phyloP scores from a whole-genome alignment of 2,888 invertebrate genomes.

The Norana najaformis region DNA sequence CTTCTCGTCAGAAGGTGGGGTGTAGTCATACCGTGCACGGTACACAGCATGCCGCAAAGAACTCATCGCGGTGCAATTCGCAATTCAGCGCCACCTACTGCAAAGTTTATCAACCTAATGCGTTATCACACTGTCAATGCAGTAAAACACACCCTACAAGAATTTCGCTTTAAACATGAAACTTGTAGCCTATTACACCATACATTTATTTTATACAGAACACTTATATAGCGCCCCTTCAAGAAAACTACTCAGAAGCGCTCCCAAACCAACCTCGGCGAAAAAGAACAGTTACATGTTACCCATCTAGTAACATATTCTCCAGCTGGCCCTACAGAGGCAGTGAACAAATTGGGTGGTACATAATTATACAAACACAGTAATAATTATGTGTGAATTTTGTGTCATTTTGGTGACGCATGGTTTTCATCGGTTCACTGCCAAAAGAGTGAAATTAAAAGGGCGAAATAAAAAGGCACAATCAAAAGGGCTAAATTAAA shows the following conservation, averaged over 20 bases:
- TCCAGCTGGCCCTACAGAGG: background rate
- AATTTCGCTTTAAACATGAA: background rate
- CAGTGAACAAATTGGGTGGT: background rate
- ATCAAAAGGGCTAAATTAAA: too few species aligned
- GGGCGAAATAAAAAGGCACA: too few species aligned
- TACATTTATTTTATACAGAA: too few species aligned
- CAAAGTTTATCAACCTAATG: background rate
- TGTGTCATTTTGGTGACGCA: too few species aligned
- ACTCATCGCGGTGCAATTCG: slow-evolving; percentile 13
- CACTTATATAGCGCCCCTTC: too few species aligned
- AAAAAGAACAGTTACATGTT: too few species aligned
- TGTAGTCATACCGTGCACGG: slow-evolving; percentile 22
- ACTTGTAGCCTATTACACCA: background rate
- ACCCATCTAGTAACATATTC: background rate
- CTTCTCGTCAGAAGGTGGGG: background rate
- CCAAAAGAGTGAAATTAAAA: too few species aligned
- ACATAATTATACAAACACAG: background rate
- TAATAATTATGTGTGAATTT: background rate
- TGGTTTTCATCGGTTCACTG: too few species aligned
- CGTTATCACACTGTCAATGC: background rate
- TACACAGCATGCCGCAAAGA: background rate
- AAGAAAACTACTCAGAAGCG: too few species aligned
- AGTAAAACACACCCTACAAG: background rate
- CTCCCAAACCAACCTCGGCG: too few species aligned
- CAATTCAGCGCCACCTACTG: background rate